Conservation (phyloP, 2,797 vertebrate genomes). For the Nasua narica region DNA sequence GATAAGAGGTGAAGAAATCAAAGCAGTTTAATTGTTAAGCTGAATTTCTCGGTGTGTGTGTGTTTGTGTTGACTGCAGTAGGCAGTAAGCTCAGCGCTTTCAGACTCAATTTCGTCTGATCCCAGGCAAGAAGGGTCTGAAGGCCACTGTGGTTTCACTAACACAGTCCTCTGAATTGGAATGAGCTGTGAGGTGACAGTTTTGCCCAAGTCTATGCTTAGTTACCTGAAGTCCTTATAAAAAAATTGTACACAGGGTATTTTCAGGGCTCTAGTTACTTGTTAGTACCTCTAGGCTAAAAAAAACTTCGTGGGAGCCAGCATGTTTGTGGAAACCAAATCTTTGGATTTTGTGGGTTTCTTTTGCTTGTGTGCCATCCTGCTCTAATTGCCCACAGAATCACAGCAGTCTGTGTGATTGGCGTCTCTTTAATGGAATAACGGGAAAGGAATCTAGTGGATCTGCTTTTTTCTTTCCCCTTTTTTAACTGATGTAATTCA, state of each 20-base stretch:
- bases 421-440: neutral
- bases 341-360: neutral
- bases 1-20: neutral
- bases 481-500: neutral
- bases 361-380: neutral
- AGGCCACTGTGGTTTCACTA: neutral
- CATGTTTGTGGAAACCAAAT: neutral
- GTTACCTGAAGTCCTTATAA: neutral
- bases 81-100: neutral
- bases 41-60: neutral
- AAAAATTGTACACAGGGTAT: neutral
- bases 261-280: neutral
- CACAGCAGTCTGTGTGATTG: neutral
- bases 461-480: neutral
- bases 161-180: neutral
- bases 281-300: neutral
- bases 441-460: neutral
- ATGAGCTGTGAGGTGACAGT: neutral
- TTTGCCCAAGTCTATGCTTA: neutral
- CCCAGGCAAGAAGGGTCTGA: neutral
- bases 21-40: neutral
- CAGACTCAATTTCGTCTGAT: neutral
- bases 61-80: neutral
- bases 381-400: neutral
- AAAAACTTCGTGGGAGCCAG: neutral